These are phyloP conservation scores for Drosophila bifasciata DNA, from an alignment of 1,140 invertebrate genomes.

Conservation along the genomic window DNA sequence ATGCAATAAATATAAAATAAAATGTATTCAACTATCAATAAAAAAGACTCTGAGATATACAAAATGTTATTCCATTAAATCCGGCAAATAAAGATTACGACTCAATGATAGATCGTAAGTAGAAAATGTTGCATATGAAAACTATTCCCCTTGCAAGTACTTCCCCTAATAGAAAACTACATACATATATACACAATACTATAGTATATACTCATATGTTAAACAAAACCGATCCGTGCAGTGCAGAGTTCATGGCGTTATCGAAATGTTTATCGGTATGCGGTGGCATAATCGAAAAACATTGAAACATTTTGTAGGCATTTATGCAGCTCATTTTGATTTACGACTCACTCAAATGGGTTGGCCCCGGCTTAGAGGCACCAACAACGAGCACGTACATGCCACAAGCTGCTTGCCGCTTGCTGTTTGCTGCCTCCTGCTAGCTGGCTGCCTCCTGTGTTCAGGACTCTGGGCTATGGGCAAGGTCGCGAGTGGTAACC, in stretches of 20 bases:
- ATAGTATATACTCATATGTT: too few species aligned
- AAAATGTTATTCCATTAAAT: too few species aligned
- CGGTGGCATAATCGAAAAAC: conserved; percentile 69
- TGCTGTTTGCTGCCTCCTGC: neutral
- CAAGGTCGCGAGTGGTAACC: conserved; percentile 80
- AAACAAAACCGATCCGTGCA: conserved; percentile 3
- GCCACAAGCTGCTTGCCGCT: conserved; percentile 71
- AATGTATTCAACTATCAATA: too few species aligned
- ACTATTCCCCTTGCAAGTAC: too few species aligned
- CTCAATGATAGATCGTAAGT: conserved; percentile 4
- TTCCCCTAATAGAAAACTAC: too few species aligned
- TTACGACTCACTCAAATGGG: conserved; percentile 69
- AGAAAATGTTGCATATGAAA: conserved; percentile 12
- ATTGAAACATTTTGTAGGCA: conserved; percentile 78
- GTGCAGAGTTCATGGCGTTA: conserved; percentile 40
- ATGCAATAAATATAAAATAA: too few species aligned
- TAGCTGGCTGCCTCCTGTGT: conserved; percentile 1
- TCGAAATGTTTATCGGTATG: conserved; percentile 65
- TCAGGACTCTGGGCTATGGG: conserved; percentile 11
- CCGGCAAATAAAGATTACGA: too few species aligned
- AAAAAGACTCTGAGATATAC: too few species aligned
- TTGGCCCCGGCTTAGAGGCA: conserved; percentile 51
- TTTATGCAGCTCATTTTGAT: conserved; percentile 79
- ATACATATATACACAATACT: too few species aligned
- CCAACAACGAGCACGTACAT: conserved; percentile 71